A percentile compares a stretch with the other conserved stretches of the same genome.
Conservation (phyloP, 2,113 vertebrate species). For the Paralichthys olivaceus region DNA sequence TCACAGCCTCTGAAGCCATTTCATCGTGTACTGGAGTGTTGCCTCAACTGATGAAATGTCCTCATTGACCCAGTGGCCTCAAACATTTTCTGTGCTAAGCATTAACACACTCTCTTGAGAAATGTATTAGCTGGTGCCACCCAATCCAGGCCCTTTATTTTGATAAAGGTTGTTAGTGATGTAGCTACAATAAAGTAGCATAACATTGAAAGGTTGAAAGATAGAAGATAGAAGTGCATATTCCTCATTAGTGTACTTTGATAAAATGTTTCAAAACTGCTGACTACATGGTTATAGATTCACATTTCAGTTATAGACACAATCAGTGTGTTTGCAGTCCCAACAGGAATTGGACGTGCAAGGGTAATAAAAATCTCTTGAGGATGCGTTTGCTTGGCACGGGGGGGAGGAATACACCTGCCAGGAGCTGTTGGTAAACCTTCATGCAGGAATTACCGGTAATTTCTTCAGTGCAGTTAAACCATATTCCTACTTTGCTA, state of each 20-base stretch:
- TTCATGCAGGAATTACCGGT: not conserved
- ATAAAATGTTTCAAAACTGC: not conserved
- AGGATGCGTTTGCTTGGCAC: not conserved
- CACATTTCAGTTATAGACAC: not conserved
- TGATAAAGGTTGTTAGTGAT: not conserved
- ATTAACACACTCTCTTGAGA: not conserved
- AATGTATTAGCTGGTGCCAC: not conserved
- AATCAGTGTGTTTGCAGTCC: not conserved
- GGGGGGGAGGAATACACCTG: not conserved
- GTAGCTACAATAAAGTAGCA: not conserved
- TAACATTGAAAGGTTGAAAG: not conserved
- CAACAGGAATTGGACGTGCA: not conserved
- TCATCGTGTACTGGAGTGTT: not conserved
- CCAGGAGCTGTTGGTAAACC: not conserved
- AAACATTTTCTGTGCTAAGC: not conserved
- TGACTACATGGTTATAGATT: not conserved
- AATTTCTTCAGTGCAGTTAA: not conserved
- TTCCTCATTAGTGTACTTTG: not conserved
- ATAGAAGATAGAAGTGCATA: not conserved
- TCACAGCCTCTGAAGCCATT: slow-evolving; percentile 5
- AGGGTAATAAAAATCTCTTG: not conserved
- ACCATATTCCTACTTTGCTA: not conserved
- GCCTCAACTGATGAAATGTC: not conserved
- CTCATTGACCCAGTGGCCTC: not conserved
- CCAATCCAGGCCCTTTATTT: not conserved